Evolutionary conservation across 2,797 vertebrate genomes (phyloP), one percentile per base, ranked within the genome.

Genomic region (Enteromius trimaculatus): DNA sequence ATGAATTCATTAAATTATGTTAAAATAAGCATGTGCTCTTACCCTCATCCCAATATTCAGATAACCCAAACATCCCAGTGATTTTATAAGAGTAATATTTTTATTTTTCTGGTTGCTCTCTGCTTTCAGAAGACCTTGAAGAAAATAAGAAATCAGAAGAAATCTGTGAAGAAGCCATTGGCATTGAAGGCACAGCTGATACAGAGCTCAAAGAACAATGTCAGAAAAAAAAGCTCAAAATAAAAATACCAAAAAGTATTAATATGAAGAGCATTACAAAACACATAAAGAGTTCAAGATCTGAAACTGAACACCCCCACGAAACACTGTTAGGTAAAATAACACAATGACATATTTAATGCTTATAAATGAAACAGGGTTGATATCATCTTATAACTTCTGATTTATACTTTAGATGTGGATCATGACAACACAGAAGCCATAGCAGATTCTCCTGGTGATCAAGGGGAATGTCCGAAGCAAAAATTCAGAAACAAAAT

Each of bases 61-160:
- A 49, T 9, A 71, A 17, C 29, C 29, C 29, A 29, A 29, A 29
- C 1, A 29, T 29, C 39, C 39, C 39, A 42, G 26, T 49, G 11
- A 17, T 49, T 11, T 29, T 11, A 29, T 19, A 29, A 71, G 8
- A 49, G 29, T 19, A 14, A 31, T 31, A 23, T 14, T 47, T 6
- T 31, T 19, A 49, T 13, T 21, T 78, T 17, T 31, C 26, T 65
- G 39, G 19, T 34, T 51, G 5, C 0, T 16, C 0, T 79, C 4
- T 79, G 13, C 17, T 79, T 79, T 68, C 29, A 68, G 77, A 51
- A 17, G 44, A 53, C 44, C 58, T 49, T 66, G 42, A 78, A 7
- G 26, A 62, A 62, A 9, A 65, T 11, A 77, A 42, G 16, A 13
- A 42, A 44, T 62, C n/a, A 26, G 55, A 64, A 42, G 53, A 10